Percentiles rank a stretch among this genome's conserved stretches.
Evolutionary conservation across 1,140 invertebrate genomes (phyloP).

Genomic region (Lasioglossum albipes): DNA sequence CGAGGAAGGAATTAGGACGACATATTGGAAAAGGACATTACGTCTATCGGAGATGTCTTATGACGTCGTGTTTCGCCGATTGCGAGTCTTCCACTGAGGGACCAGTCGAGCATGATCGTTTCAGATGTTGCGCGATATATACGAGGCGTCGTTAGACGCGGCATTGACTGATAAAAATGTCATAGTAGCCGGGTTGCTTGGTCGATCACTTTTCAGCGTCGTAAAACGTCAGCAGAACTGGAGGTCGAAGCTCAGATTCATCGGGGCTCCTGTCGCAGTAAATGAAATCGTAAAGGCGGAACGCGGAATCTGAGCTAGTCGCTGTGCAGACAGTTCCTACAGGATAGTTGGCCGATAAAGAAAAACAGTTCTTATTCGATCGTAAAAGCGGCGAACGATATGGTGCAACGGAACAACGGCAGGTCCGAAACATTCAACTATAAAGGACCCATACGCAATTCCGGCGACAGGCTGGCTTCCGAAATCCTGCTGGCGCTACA

Average conservation of each 20-base stretch:
- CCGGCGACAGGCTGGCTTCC: background rate
- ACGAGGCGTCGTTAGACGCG: too few species aligned
- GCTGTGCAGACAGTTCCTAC: background rate
- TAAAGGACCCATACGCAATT: background rate
- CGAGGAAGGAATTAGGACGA: too few species aligned
- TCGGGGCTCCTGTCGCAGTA: background rate
- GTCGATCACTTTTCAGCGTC: background rate
- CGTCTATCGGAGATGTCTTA: too few species aligned
- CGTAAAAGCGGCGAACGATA: conserved; percentile 1
- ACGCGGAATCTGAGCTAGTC: background rate
- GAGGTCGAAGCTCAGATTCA: background rate
- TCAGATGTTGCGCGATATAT: too few species aligned
- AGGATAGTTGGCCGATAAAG: background rate
- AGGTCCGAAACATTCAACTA: background rate
- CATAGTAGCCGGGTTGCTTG: background rate
- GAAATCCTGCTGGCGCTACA: background rate
- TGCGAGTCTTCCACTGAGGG: too few species aligned
- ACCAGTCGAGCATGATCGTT: too few species aligned
- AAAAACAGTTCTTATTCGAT: background rate
- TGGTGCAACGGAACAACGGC: background rate
- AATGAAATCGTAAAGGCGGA: background rate
- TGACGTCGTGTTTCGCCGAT: too few species aligned
- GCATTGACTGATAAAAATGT: conserved; percentile 1
- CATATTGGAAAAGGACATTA: too few species aligned
- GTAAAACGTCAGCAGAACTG: background rate